Conservation (phyloP, 2,797 vertebrate species). For the Spinus pinus region DNA sequence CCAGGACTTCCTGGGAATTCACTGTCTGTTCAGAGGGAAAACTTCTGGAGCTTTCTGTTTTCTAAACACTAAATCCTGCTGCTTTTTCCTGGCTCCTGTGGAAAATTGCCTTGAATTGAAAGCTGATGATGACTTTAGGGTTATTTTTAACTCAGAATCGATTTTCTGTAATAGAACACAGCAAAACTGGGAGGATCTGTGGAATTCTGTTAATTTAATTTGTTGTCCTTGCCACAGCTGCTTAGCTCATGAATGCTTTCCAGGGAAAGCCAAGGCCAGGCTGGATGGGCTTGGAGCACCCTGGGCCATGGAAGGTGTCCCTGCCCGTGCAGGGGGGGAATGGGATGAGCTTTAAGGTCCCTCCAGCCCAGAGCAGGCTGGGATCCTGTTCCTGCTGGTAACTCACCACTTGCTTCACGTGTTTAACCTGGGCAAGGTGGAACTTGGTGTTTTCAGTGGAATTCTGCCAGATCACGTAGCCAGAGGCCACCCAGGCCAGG, state of each 20-base stretch:
- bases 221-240: background rate
- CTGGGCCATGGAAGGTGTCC: background rate
- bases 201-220: background rate
- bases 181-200: background rate
- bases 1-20: background rate
- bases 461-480: conserved; percentile 85
- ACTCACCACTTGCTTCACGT: conserved; percentile 88
- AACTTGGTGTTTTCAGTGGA: conserved; percentile 86
- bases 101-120: background rate
- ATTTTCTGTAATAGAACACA: background rate
- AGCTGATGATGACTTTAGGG: background rate
- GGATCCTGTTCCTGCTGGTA: background rate
- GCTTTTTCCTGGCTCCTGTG: background rate
- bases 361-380: background rate
- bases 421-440: conserved; percentile 84
- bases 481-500: conserved; percentile 80
- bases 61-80: background rate
- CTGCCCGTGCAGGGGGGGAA: background rate
- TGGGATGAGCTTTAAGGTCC: background rate
- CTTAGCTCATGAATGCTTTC: background rate
- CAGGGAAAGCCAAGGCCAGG: background rate
- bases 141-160: background rate
- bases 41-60: background rate
- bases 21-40: background rate
- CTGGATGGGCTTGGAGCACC: background rate